Evolutionary conservation across 2,113 vertebrate genomes (phyloP).

Genomic region (Pandion haliaetus): DNA sequence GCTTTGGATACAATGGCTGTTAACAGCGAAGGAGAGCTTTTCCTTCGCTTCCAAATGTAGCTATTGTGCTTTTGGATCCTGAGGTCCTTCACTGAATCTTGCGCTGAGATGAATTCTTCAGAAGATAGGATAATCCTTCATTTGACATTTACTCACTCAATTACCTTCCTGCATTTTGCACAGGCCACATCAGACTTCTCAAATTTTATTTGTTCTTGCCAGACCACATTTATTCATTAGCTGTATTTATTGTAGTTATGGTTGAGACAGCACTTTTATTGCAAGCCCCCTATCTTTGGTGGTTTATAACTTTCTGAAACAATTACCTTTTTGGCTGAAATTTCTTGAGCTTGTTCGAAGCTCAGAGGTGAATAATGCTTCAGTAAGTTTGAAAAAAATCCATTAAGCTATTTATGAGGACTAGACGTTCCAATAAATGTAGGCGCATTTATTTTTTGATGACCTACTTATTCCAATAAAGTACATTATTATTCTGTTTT

Average conservation of each 20-base stretch:
- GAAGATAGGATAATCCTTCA: slow-evolving; percentile 54
- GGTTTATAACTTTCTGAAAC: slow-evolving; percentile 72
- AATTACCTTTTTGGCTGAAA: slow-evolving; percentile 72
- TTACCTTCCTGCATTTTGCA: slow-evolving; percentile 61
- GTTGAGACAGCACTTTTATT: slow-evolving; percentile 68
- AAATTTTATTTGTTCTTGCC: slow-evolving; percentile 68
- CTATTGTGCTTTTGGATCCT: slow-evolving; percentile 19
- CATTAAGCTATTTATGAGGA: slow-evolving; percentile 68
- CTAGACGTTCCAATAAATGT: slow-evolving; percentile 60
- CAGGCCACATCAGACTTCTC: slow-evolving; percentile 52
- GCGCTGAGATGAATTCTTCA: slow-evolving; percentile 38
- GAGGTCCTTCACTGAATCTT: slow-evolving; percentile 20
- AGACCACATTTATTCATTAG: slow-evolving; percentile 68
- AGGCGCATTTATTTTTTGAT: slow-evolving; percentile 64
- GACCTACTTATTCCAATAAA: slow-evolving; percentile 69
- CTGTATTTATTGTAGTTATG: slow-evolving; percentile 69
- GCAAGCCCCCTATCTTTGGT: slow-evolving; percentile 62
- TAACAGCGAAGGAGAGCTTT: slow-evolving; percentile 25
- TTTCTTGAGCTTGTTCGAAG: slow-evolving; percentile 65
- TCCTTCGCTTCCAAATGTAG: background rate
- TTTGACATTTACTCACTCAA: slow-evolving; percentile 67
- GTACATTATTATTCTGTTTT: slow-evolving; percentile 64
- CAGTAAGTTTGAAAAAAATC: slow-evolving; percentile 66
- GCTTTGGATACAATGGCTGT: background rate
- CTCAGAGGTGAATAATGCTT: slow-evolving; percentile 71